Evolutionary conservation across 1,140 invertebrate species (phyloP).

Genomic region (Manduca sexta): DNA sequence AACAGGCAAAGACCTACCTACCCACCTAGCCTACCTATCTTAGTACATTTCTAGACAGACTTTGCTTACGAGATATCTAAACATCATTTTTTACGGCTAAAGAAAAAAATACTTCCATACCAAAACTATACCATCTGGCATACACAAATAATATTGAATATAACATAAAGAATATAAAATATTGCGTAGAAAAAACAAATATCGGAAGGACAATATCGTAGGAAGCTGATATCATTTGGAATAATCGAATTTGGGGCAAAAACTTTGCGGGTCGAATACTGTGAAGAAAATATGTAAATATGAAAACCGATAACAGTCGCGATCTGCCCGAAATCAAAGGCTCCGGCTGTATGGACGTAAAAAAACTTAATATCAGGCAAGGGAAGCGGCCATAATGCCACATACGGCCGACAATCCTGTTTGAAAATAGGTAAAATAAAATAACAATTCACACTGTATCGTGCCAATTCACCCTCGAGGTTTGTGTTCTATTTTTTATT

Average conservation of each 20-base stretch:
- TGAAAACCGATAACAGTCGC: slow-evolving; percentile 12
- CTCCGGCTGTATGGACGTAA: slow-evolving; percentile 3
- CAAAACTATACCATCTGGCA: not conserved
- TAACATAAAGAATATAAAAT: slow-evolving; percentile 19
- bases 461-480: too few relatives aligned
- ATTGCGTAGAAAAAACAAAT: slow-evolving; percentile 14
- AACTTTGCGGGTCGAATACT: slow-evolving; percentile 5
- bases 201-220: slow-evolving; percentile 16
- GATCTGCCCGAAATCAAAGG: slow-evolving; percentile 12
- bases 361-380: slow-evolving; percentile 12
- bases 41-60: too few relatives aligned
- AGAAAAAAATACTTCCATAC: slow-evolving; percentile 5
- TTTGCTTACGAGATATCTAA: too few relatives aligned
- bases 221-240: slow-evolving; percentile 9
- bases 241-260: slow-evolving; percentile 16
- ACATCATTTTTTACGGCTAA: too few relatives aligned
- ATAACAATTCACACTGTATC: too few relatives aligned
- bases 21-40: too few relatives aligned
- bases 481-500: too few relatives aligned
- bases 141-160: slow-evolving; percentile 13
- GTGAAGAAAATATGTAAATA: slow-evolving; percentile 17
- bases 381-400: not conserved
- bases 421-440: too few relatives aligned
- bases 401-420: too few relatives aligned
- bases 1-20: too few relatives aligned